Conservation (phyloP, 2,888 invertebrate genomes). For the Archips xylosteana region DNA sequence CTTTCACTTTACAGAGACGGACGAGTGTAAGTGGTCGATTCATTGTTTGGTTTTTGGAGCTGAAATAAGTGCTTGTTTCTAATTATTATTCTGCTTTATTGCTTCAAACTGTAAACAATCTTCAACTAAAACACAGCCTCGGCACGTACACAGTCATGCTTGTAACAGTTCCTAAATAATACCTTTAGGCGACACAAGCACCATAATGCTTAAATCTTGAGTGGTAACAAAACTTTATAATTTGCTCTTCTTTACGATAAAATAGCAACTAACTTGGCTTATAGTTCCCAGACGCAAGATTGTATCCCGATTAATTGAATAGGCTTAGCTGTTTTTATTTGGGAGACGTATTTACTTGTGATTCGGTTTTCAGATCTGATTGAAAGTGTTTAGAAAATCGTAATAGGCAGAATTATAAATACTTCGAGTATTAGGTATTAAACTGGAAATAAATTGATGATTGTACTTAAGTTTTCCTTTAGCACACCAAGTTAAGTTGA, state of each 20-base stretch:
- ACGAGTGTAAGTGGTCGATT: slow-evolving; percentile 82
- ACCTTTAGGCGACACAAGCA: background rate
- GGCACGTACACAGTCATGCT: slow-evolving; percentile 3
- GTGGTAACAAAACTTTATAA: background rate
- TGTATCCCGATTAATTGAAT: background rate
- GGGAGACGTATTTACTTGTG: background rate
- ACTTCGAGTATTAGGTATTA: too few relatives aligned
- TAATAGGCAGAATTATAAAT: too few relatives aligned
- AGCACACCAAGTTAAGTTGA: background rate
- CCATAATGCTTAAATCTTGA: background rate
- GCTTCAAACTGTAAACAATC: slow-evolving; percentile 48
- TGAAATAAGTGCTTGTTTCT: slow-evolving; percentile 63
- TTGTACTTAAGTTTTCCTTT: background rate
- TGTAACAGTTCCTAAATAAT: slow-evolving; percentile 16
- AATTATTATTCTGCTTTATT: slow-evolving; percentile 62
- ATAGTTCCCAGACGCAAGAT: background rate
- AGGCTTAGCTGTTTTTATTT: background rate
- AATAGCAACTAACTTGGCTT: background rate
- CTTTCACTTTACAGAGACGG: slow-evolving; percentile 84
- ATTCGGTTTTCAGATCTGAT: too few relatives aligned
- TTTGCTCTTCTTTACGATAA: background rate
- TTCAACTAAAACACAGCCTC: background rate
- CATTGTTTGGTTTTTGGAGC: slow-evolving; percentile 70
- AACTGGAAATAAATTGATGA: too few relatives aligned
- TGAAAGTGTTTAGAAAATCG: too few relatives aligned